Evolutionary conservation across 2,888 invertebrate genomes (phyloP), one percentile per base, ranked within the genome.

Genomic region (Molorchus minor): DNA sequence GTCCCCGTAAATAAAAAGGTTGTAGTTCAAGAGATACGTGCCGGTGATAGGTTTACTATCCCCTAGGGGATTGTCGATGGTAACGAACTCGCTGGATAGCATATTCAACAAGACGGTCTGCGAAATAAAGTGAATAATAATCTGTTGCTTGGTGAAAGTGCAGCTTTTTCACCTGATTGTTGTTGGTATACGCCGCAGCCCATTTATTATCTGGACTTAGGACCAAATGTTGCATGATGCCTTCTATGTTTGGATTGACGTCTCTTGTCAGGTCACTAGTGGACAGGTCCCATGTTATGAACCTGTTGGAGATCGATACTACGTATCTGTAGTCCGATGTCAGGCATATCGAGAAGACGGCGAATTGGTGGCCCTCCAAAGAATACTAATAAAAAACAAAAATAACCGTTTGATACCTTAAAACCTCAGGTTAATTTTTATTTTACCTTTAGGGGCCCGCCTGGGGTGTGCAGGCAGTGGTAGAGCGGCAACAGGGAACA

Each of bases 391-490:
- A 56, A 33, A 25, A 5, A 25, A 10, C 13, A 13, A 10, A 36
- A 36, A 36, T 7, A 4, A n/a, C n/a, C n/a, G n/a, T n/a, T 36
- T 25, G 25, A 7, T 15, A 36, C 36, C 12, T 38, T 13, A 2
- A 2, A 4, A 1, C 15, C 4, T n/a, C 15, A 15, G 2, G 15
- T 38, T 15, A 15, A 36, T 12, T 13, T 38, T 41, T n/a, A 1
- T 19, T 17, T 46, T 77, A 93, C 94, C 84, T 98, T 98, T 3
- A 98, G 82, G 0, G 98, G 98, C 1, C 98, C 98, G 40, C 98
- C 98, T n/a, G 98, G 98, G 1, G 98, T 98, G 77, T 98, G 98
- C 62, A 98, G 83, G 73, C 97, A 98, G 78, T 98, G 98, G 80
- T 96, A 96, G 0, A 94, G 87, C 0, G 98, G 98, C 68, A 97